Base-by-base conservation (phyloP, 2,888 invertebrate species). In the Amphipoea oculea region DNA sequence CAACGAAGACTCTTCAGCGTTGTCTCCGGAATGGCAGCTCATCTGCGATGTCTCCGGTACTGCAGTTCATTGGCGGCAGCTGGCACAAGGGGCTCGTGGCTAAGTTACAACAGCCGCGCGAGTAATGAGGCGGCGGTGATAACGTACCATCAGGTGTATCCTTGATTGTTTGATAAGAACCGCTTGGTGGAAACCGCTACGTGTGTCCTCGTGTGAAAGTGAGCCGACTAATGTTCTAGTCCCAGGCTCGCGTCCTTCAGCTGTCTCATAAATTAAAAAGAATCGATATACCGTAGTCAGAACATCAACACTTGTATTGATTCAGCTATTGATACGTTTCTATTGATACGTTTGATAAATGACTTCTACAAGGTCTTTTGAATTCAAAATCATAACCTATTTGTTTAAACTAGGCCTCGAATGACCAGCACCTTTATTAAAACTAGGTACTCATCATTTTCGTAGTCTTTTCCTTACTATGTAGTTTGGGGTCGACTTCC, bases 331-430 rank as follows among this genome's bases (percentile, higher is more conserved):
- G 76, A 62, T 48, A 76, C n/a, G 62, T 20, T 60, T 51, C 62
- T n/a, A 73, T 76, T 51, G 51, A 12, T 36, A 14, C 63, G 20
- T 73, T 63, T 73, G 51, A 63, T 51, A 40, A 73, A 73, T 23
- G 29, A 63, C 63, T 51, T 17, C 23, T 29, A 29, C n/a, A 51
- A 73, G 76, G 63, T 23, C n/a, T 40, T 17, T n/a, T 67, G 14
- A n/a, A 48, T 29, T 51, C n/a, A n/a, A 62, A 62, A 60, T 72
- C 75, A 48, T 62, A 75, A 36, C 7, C 23, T 57, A 36, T 36
- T 14, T 23, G 2, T 68, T n/a, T n/a, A 14, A 42, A 42, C 14
- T 14, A 42, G 14, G 67, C 42, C 4, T 17, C 45, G n/a, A 45
- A 67, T 42, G 23, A 23, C 6, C 23, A n/a, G 57, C n/a, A 42